Evolutionary conservation across 1,140 invertebrate genomes (phyloP).

Genomic region (Proctacanthus coquilletti): DNA sequence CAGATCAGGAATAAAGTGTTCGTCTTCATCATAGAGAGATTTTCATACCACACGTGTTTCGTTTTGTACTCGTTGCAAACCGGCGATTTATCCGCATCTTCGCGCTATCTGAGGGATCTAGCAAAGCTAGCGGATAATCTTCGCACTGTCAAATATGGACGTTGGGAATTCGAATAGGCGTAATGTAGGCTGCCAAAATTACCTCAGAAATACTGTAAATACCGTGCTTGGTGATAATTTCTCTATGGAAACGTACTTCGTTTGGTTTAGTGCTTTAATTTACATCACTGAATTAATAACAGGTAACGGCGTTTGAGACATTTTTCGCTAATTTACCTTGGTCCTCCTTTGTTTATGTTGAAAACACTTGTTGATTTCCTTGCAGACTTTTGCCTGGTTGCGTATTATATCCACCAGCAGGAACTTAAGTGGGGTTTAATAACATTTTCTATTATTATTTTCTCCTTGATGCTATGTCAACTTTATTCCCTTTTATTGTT

Average conservation of each 20-base stretch:
- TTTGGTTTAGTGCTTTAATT: conserved; percentile 6
- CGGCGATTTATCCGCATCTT: too few species aligned
- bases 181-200: not conserved
- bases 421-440: conserved; percentile 1
- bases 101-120: too few species aligned
- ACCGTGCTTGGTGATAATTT: too few species aligned
- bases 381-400: conserved; percentile 1
- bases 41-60: too few species aligned
- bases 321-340: not conserved
- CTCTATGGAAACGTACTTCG: conserved; percentile 4
- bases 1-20: too few species aligned
- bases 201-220: too few species aligned
- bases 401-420: conserved; percentile 1
- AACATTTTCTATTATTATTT: conserved; percentile 2
- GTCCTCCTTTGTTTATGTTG: not conserved
- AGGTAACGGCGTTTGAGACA: conserved; percentile 1
- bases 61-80: too few species aligned
- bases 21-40: too few species aligned
- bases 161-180: not conserved
- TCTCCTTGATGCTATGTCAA: conserved; percentile 4
- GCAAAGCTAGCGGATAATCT: too few species aligned
- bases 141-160: too few species aligned
- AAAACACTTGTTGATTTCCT: not conserved
- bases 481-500: conserved; percentile 3
- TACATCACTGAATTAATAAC: conserved; percentile 2